Base-by-base conservation (phyloP, 2,113 vertebrate species). In the Oncorhynchus masou region DNA sequence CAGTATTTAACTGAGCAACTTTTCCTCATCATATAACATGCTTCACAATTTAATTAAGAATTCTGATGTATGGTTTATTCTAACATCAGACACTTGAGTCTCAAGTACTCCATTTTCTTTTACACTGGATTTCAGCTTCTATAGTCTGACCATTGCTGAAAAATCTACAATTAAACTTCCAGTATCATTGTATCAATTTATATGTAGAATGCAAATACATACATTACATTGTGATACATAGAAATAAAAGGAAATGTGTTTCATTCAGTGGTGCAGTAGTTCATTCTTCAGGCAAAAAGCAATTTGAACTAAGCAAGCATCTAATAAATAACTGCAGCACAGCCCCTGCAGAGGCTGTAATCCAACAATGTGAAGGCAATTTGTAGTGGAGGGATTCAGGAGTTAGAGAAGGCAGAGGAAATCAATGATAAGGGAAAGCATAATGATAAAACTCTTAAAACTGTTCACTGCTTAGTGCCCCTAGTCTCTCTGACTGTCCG, bases 381-480 rank as follows among this genome's bases (percentile, higher is more conserved):
- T 88, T 86, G 81, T 81, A 79, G 80, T 68, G 22, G 74, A 78
- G 79, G 60, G 77, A 79, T 74, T 80, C 72, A 67, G 80, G 87
- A 85, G 79, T 79, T 74, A 12, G 68, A 25, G 66, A 83, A 80
- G 83, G 85, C 81, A 82, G 48, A 83, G 71, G 66, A 88, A 90
- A 90, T 90, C 87, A 88, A 90, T 87, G 82, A 80, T 83, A 83
- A 86, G 68, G 72, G 77, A 65, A 77, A 75, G 75, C 74, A 75
- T 82, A 80, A 89, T 89, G 87, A 86, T 85, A 68, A 74, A 91
- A 81, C 81, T 82, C 79, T 80, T 82, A 78, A 86, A 89, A 86
- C 77, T 77, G 75, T 22, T 68, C 54, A 68, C 67, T 11, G 7
- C 71, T 68, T 73, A 70, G 48, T 22, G 24, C 27, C 20, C 19